These are phyloP conservation scores for Acanthochromis polyacanthus DNA, from an alignment of 2,113 vertebrate genomes.

Conservation along the genomic window DNA sequence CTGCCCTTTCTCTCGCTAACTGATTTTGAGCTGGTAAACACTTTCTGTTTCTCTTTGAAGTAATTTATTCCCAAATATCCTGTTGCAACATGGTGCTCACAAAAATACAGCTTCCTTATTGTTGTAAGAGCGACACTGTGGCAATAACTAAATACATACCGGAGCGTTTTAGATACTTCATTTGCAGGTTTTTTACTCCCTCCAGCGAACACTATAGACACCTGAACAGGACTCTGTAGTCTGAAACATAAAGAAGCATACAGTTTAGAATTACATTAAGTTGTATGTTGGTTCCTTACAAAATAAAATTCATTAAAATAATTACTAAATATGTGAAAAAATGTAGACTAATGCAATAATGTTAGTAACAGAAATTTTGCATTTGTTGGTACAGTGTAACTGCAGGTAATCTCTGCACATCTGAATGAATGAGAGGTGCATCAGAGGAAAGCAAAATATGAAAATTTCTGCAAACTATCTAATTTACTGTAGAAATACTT, in stretches of 20 bases:
- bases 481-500: too few relatives aligned
- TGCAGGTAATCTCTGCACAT: too few relatives aligned
- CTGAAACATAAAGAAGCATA: slow-evolving; percentile 53
- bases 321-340: too few relatives aligned
- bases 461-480: too few relatives aligned
- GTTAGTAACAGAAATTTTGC: too few relatives aligned
- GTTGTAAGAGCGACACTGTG: accelerated
- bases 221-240: slow-evolving; percentile 49
- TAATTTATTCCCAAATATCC: too few relatives aligned
- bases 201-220: slow-evolving; percentile 54
- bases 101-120: neutral
- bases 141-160: slow-evolving; percentile 42
- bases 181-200: slow-evolving; percentile 9
- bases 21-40: neutral
- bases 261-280: neutral
- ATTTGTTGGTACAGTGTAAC: too few relatives aligned
- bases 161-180: slow-evolving; percentile 51
- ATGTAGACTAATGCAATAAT: too few relatives aligned
- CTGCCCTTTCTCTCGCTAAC: neutral
- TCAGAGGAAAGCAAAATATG: too few relatives aligned
- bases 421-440: too few relatives aligned
- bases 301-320: neutral
- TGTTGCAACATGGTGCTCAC: too few relatives aligned
- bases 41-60: neutral
- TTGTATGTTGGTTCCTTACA: neutral